Base-by-base conservation (phyloP, 30 jellyfish, hydroid and myxozoan species). In the Clytia hemisphaerica region DNA sequence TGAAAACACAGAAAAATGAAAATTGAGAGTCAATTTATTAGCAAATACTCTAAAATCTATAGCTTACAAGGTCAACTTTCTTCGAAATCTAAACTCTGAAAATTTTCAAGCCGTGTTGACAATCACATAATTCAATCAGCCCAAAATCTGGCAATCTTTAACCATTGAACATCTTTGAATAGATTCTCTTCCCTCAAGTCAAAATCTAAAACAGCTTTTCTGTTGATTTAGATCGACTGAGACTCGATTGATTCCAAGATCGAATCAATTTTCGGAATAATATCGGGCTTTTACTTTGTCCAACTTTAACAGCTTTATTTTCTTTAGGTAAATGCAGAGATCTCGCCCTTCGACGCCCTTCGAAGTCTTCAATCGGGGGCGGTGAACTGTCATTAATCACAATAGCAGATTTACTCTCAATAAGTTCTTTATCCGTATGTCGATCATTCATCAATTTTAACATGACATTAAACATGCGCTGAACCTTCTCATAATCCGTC, bases 181-280 rank as follows among this genome's bases (percentile, higher is more conserved):
- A n/a, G n/a, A n/a, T n/a, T n/a, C n/a, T n/a, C n/a, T n/a, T n/a
- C n/a, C n/a, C n/a, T n/a, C n/a, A n/a, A n/a, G n/a, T n/a, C n/a
- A n/a, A n/a, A n/a, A n/a, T n/a, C n/a, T n/a, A n/a, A n/a, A n/a
- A n/a, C n/a, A 57, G 30, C 35, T 57, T 57, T 26, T 57, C 70
- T 21, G 70, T 57, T 22, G 70, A 57, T 57, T 57, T 57, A 0
- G 70, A 57, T 21, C 70, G 70, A 45, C 35, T 57, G 1, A 57
- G 35, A 57, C 45, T 22, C 16, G 70, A 57, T 22, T 18, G 25
- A 22, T 33, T 57, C 70, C 70, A 57, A 57, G 70, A n/a, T 57
- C 30, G 25, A 22, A 57, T 1, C 14, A 57, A 22, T 33, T 33
- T 57, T 26, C 70, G 53, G 16, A 57, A 57, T 0, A 57, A 21